phyloP scores from a whole-genome alignment of 2,888 invertebrate species.

The Tinea semifulvella region DNA sequence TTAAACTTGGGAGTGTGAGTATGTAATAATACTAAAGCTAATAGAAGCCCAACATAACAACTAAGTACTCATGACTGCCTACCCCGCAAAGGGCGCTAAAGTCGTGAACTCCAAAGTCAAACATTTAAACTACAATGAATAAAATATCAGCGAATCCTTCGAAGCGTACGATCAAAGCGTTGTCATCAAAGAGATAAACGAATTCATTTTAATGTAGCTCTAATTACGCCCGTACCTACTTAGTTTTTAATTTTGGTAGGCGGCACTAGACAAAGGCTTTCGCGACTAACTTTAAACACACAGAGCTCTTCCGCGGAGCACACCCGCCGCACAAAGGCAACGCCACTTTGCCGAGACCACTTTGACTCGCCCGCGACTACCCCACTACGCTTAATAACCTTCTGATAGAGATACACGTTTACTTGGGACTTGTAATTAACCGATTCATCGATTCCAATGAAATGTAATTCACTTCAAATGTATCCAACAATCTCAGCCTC shows the following conservation, averaged over 20 bases:
- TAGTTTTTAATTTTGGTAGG: constrained; percentile 25
- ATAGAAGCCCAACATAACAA: too few species aligned
- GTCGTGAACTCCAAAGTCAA: too few species aligned
- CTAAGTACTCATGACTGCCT: too few species aligned
- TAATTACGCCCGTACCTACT: constrained; percentile 4
- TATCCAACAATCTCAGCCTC: too few species aligned
- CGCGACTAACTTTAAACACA: constrained; percentile 33
- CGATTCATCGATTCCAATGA: too few species aligned
- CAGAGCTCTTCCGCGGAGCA: constrained; percentile 27
- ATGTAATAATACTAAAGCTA: too few species aligned
- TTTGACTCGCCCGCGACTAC: constrained; percentile 47
- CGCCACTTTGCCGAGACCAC: constrained; percentile 55
- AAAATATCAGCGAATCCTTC: not conserved
- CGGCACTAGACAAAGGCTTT: constrained; percentile 41
- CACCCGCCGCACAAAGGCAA: constrained; percentile 43
- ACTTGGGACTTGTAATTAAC: not conserved
- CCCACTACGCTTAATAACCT: constrained; percentile 57
- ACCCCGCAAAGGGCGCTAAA: too few species aligned
- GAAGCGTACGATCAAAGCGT: constrained; percentile 3
- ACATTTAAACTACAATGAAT: too few species aligned
- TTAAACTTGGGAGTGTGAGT: too few species aligned
- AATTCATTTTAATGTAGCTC: constrained; percentile 9
- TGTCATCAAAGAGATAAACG: constrained; percentile 8
- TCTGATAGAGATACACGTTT: constrained; percentile 34
- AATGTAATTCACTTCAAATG: too few species aligned